Percentiles rank a stretch among this genome's conserved stretches.
Evolutionary conservation across 2,797 vertebrate species (phyloP).

Genomic region (Vespertilio murinus): DNA sequence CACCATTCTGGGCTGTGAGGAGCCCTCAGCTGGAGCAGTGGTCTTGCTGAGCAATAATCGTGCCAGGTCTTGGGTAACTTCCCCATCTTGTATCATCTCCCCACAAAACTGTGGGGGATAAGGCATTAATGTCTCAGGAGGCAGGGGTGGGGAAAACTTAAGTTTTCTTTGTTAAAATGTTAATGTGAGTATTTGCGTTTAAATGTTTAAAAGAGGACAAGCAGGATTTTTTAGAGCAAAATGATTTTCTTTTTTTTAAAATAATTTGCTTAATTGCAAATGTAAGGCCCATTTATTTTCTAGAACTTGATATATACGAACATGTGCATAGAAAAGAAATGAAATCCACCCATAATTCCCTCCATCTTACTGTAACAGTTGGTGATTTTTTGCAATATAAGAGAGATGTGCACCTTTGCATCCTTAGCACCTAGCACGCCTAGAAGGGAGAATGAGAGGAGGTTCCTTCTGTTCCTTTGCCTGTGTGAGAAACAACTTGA

Average conservation of each 20-base stretch:
- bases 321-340: background rate
- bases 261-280: background rate
- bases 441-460: background rate
- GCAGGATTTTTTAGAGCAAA: background rate
- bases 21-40: slow-evolving; percentile 16
- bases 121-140: background rate
- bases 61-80: background rate
- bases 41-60: background rate
- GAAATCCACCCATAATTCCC: background rate
- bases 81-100: background rate
- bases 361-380: background rate
- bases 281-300: background rate
- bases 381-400: background rate
- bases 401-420: background rate
- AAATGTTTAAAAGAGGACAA: slow-evolving; percentile 4
- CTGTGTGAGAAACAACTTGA: background rate
- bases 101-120: background rate
- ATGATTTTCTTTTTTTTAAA: background rate
- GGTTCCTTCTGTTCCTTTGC: background rate
- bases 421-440: background rate
- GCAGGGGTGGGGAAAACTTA: accelerated
- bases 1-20: slow-evolving; percentile 57
- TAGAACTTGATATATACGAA: background rate
- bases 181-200: background rate
- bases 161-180: slow-evolving; percentile 8